Conservation (phyloP, 2,113 vertebrate genomes). For the Ancistrus triradiatus region DNA sequence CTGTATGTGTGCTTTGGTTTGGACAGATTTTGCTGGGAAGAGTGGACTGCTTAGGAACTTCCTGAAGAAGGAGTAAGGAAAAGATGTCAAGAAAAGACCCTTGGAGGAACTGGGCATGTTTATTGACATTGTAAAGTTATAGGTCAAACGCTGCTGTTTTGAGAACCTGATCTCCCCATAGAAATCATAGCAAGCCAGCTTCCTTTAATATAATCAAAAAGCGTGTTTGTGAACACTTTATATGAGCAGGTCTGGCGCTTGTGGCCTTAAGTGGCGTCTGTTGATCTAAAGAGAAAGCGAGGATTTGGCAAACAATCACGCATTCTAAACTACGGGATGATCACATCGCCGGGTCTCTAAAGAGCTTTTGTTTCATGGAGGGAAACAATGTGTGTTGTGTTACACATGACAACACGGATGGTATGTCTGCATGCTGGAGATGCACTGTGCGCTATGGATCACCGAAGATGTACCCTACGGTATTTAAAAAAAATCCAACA, state of each 20-base stretch:
- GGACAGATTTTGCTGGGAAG: constrained; percentile 38
- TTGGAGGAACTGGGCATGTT: constrained; percentile 44
- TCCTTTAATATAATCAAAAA: too few relatives aligned
- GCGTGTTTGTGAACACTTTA: too few relatives aligned
- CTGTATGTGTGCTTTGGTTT: constrained; percentile 25
- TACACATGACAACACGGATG: constrained; percentile 7
- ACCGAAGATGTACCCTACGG: background rate
- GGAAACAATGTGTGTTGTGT: constrained; percentile 16
- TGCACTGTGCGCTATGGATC: background rate
- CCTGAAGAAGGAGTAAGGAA: constrained; percentile 42
- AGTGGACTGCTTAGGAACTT: constrained; percentile 53
- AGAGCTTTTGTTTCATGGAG: constrained; percentile 45
- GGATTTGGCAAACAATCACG: constrained; percentile 61
- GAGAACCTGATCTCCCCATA: too few relatives aligned
- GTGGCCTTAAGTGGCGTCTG: constrained; percentile 9
- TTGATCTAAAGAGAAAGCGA: constrained; percentile 46
- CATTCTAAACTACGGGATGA: constrained; percentile 56
- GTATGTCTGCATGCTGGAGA: background rate
- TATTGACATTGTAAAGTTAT: constrained; percentile 50
- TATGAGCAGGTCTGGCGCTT: background rate
- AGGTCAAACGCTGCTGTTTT: constrained; percentile 50
- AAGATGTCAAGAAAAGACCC: constrained; percentile 53
- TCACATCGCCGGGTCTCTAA: constrained; percentile 45
- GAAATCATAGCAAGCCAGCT: too few relatives aligned
- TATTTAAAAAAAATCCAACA: too few relatives aligned